Base-by-base conservation (phyloP, 2,797 vertebrate species). In the Sciurus carolinensis region DNA sequence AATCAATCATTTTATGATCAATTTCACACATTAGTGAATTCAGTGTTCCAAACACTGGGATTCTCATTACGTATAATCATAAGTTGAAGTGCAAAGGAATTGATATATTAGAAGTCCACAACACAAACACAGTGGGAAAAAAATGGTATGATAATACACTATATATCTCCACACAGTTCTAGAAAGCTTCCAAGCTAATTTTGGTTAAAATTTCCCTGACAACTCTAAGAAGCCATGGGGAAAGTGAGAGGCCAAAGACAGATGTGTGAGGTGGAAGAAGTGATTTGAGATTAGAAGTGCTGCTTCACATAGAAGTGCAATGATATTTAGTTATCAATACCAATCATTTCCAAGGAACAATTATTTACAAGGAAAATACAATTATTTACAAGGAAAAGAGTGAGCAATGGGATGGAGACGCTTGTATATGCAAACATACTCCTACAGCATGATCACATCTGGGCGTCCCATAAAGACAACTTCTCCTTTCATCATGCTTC, bases 181-280 rank as follows among this genome's bases (percentile, higher is more conserved):
- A 79, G 52, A 87, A 97, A 90, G 87, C 57, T 96, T 84, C 44
- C 77, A 54, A 87, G 93, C 28, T 66, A 66, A 91, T 92, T 95
- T 80, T 76, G 54, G 87, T 82, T 26, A 94, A 42, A 90, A 94
- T 97, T 91, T 73, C n/a, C 24, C 44, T 18, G 92, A 82, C 47
- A 97, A 90, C 59, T 69, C 73, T 39, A 86, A 92, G 94, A 96
- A 73, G 54, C 52, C 94, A 95, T 4, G 44, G 54, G 59, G 72
- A 81, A 89, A 89, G 36, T 54, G 44, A 84, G 89, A 88, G 80
- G 47, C 87, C 62, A 95, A 79, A 97, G 82, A 59, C 36, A 91
- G 87, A 77, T 44, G 24, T 80, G 62, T 73, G 44, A 52, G 54
- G 11, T 67, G 17, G 89, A 96, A 90, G 72, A 84, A 87, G 33